A percentile compares a stretch with the other conserved stretches of the same genome.
Evolutionary conservation across 2,113 vertebrate genomes (phyloP).

Genomic region (Sarotherodon lohbergeri): DNA sequence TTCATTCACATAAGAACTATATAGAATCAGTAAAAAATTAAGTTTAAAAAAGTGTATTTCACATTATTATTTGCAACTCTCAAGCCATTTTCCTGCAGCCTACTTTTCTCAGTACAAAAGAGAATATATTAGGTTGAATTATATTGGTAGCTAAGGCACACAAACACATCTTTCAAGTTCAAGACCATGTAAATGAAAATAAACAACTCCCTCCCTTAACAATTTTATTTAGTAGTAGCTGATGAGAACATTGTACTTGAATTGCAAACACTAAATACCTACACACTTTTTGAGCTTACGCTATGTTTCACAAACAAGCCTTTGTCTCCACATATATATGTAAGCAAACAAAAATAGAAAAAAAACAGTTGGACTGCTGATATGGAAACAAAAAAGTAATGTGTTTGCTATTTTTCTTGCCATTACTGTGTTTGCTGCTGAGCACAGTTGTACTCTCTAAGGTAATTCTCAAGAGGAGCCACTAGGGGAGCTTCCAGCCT

Average conservation of each 20-base stretch:
- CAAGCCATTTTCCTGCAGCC: not conserved
- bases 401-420: conserved; percentile 58
- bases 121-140: conserved; percentile 2
- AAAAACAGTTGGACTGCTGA: conserved; percentile 45
- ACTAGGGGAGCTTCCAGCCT: conserved; percentile 72
- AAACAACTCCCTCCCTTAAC: conserved; percentile 60
- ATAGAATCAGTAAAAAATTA: not conserved
- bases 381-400: conserved; percentile 50
- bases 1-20: not conserved
- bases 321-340: conserved; percentile 40
- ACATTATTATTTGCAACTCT: not conserved
- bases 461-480: conserved; percentile 64
- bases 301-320: conserved; percentile 55
- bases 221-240: conserved; percentile 65
- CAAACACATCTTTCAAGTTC: conserved; percentile 13
- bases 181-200: conserved; percentile 42
- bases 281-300: conserved; percentile 50
- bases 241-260: conserved; percentile 67
- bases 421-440: conserved; percentile 58
- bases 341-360: conserved; percentile 56
- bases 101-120: not conserved
- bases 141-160: not conserved
- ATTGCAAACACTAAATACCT: conserved; percentile 69
- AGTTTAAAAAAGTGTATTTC: not conserved
- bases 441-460: conserved; percentile 43